Conservation (phyloP, 2,113 vertebrate genomes). For the Macquaria australasica region DNA sequence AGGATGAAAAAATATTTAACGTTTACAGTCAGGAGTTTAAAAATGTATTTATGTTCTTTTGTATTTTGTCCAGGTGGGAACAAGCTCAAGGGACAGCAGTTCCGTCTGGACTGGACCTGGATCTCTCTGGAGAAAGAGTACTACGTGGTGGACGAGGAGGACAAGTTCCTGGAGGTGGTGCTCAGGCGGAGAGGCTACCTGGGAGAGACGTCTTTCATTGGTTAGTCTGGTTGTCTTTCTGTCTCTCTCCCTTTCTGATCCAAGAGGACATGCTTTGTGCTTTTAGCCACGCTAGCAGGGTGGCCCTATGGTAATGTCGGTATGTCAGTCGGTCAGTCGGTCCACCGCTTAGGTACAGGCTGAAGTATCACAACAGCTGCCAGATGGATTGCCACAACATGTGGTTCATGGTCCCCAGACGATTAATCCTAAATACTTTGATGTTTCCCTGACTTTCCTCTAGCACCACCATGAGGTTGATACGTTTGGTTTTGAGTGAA, state of each 20-base stretch:
- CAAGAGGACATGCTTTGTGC: background rate
- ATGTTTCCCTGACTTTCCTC: background rate
- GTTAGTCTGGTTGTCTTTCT: conserved; percentile 83
- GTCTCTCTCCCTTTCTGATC: background rate
- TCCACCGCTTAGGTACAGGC: background rate
- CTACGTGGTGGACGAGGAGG: conserved; percentile 92
- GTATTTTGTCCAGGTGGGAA: conserved; percentile 89
- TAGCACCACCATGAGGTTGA: background rate
- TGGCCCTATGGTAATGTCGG: background rate
- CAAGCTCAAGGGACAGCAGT: conserved; percentile 90
- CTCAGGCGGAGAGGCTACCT: conserved; percentile 93
- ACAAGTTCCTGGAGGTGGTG: conserved; percentile 89
- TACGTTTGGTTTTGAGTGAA: background rate
- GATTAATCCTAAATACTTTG: background rate
- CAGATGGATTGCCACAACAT: background rate
- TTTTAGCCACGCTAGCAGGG: background rate
- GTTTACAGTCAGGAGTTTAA: background rate
- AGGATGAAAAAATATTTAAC: background rate
- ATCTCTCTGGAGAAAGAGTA: conserved; percentile 94
- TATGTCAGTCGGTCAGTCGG: background rate
- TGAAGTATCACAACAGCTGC: background rate
- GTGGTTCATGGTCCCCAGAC: background rate
- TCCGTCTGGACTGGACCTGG: conserved; percentile 95
- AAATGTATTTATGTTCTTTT: background rate
- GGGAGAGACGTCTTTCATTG: conserved; percentile 95